A percentile compares a stretch with the other conserved stretches of the same genome.
Evolutionary conservation across 2,113 vertebrate species (phyloP).

Genomic region (Oreochromis tanganicae): DNA sequence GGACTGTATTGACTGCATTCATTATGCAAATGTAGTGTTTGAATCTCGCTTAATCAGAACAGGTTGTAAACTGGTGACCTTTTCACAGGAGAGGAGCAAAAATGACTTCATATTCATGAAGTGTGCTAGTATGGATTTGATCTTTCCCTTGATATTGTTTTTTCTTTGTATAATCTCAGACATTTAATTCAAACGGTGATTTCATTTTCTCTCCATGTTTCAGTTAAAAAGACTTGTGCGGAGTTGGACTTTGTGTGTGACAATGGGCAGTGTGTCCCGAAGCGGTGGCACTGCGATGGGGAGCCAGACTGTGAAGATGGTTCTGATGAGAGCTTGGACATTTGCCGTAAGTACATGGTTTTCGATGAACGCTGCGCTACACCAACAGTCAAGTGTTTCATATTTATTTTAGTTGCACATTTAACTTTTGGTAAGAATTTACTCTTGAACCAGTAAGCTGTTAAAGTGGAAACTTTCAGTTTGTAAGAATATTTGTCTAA

Average conservation of each 20-base stretch:
- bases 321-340: conserved; percentile 85
- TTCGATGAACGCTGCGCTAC: not conserved
- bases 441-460: not conserved
- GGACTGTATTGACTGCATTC: not conserved
- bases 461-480: not conserved
- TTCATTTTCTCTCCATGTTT: not conserved
- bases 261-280: conserved; percentile 90
- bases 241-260: conserved; percentile 86
- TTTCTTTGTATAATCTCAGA: not conserved
- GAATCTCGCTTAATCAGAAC: not conserved
- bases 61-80: not conserved
- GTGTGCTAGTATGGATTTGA: not conserved
- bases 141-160: not conserved
- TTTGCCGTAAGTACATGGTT: conserved; percentile 84
- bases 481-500: not conserved
- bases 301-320: conserved; percentile 94
- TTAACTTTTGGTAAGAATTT: not conserved
- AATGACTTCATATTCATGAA: not conserved
- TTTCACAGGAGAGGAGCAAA: not conserved
- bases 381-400: not conserved
- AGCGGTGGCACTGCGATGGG: conserved; percentile 94
- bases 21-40: not conserved
- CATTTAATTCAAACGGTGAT: not conserved
- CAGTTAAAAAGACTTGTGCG: conserved; percentile 89
- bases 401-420: not conserved